These are phyloP conservation scores for Bujurquina vittata DNA, from an alignment of 2,113 vertebrate species.

Conservation along the genomic window DNA sequence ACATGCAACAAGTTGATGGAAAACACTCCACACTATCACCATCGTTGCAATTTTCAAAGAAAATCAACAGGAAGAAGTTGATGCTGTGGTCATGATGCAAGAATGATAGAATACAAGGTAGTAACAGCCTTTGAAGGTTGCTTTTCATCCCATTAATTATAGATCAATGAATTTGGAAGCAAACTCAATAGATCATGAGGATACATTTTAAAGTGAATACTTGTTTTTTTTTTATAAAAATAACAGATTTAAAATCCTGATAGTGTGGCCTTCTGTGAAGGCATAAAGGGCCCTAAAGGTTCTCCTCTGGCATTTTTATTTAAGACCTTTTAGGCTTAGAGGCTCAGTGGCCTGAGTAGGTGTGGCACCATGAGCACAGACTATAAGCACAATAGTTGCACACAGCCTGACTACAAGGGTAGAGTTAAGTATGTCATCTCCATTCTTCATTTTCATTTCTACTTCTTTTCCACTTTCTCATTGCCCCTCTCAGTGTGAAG, in stretches of 20 bases:
- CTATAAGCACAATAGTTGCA: slow-evolving; percentile 24
- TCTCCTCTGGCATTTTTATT: neutral
- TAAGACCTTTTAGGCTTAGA: neutral
- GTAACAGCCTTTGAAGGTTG: neutral
- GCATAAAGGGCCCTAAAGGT: neutral
- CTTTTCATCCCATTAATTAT: neutral
- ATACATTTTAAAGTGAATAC: neutral
- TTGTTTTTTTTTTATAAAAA: neutral
- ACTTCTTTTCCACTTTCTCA: slow-evolving; percentile 62
- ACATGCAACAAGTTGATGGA: neutral
- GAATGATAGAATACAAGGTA: neutral
- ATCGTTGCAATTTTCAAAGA: neutral
- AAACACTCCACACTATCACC: neutral
- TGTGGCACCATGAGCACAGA: slow-evolving; percentile 37
- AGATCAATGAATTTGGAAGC: neutral
- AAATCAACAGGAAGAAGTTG: neutral
- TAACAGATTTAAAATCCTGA: neutral
- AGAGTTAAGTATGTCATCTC: slow-evolving; percentile 72
- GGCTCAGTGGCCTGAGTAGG: slow-evolving; percentile 20
- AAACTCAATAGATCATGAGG: neutral
- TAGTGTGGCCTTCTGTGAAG: neutral
- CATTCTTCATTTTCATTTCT: slow-evolving; percentile 51
- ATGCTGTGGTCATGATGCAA: neutral
- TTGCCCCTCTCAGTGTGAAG: slow-evolving; percentile 67
- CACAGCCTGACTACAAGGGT: slow-evolving; percentile 52